phyloP scores from a whole-genome alignment of 2,797 vertebrate species.

The Alosa sapidissima region DNA sequence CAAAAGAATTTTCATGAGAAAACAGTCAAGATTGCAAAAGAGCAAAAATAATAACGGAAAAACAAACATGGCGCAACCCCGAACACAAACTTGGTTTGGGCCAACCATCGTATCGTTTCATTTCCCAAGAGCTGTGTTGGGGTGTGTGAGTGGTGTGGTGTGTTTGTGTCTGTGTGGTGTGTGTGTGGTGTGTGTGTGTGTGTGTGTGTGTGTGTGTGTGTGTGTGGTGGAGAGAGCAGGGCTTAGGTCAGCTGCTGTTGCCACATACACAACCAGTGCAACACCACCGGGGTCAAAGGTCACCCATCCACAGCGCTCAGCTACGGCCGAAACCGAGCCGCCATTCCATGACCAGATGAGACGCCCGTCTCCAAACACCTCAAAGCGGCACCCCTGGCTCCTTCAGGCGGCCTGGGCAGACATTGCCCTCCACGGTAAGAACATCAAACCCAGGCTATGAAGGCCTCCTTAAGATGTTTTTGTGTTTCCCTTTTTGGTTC shows the following conservation, averaged over 20 bases:
- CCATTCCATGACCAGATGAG: slow-evolving; percentile 7
- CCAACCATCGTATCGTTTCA: background rate
- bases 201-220: background rate
- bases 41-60: slow-evolving; percentile 12
- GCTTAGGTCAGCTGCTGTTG: slow-evolving; percentile 63
- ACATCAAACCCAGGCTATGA: background rate
- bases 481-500: slow-evolving; percentile 33
- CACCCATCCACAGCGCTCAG: slow-evolving; percentile 59
- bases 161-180: slow-evolving; percentile 6
- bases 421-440: background rate
- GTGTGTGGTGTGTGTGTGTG: slow-evolving; percentile 19
- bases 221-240: slow-evolving; percentile 46
- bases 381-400: background rate
- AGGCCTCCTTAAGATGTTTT: slow-evolving; percentile 3
- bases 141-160: slow-evolving; percentile 9
- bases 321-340: slow-evolving; percentile 65
- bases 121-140: slow-evolving; percentile 5
- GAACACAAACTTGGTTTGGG: background rate
- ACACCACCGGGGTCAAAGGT: slow-evolving; percentile 58
- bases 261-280: slow-evolving; percentile 56
- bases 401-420: background rate
- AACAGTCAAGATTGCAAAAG: background rate
- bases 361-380: background rate
- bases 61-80: slow-evolving; percentile 1
- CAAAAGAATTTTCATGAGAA: slow-evolving; percentile 1